Conservation (phyloP, 2,797 vertebrate genomes). For the Sparidentex hasta region DNA sequence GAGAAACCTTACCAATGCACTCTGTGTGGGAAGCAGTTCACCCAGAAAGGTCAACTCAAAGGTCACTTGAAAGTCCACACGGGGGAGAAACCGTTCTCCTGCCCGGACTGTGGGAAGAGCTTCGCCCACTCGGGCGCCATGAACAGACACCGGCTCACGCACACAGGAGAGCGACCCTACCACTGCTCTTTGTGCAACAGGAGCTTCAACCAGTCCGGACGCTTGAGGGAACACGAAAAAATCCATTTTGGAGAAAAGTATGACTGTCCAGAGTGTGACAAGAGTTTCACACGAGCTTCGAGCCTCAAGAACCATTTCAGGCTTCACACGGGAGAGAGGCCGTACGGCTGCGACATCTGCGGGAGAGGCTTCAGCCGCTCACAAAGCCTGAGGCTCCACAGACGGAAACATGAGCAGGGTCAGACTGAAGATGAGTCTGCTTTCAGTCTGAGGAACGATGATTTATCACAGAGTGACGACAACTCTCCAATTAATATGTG, state of each 20-base stretch:
- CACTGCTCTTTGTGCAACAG: slow-evolving; percentile 77
- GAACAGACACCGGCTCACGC: slow-evolving; percentile 82
- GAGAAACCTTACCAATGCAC: slow-evolving; percentile 92
- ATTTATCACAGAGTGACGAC: slow-evolving; percentile 71
- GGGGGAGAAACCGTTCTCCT: slow-evolving; percentile 79
- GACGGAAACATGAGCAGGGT: slow-evolving; percentile 69
- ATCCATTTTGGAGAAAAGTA: slow-evolving; percentile 83
- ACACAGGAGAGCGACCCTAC: slow-evolving; percentile 81
- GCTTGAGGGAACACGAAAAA: slow-evolving; percentile 81
- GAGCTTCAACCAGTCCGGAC: slow-evolving; percentile 82
- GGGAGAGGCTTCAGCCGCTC: slow-evolving; percentile 83
- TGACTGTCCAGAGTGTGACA: slow-evolving; percentile 81
- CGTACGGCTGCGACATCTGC: slow-evolving; percentile 79
- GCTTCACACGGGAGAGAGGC: slow-evolving; percentile 82
- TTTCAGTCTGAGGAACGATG: slow-evolving; percentile 51
- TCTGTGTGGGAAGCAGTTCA: slow-evolving; percentile 82
- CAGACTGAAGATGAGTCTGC: slow-evolving; percentile 62
- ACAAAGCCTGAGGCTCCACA: slow-evolving; percentile 81
- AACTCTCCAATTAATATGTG: slow-evolving; percentile 78
- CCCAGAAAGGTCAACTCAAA: slow-evolving; percentile 83
- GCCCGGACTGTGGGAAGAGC: slow-evolving; percentile 81
- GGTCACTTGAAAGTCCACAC: slow-evolving; percentile 84
- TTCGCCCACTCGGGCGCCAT: slow-evolving; percentile 82
- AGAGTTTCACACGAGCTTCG: slow-evolving; percentile 80
- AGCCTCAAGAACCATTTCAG: slow-evolving; percentile 84